Evolutionary conservation across 2,113 vertebrate genomes (phyloP).

Genomic region (Agelaius phoeniceus): DNA sequence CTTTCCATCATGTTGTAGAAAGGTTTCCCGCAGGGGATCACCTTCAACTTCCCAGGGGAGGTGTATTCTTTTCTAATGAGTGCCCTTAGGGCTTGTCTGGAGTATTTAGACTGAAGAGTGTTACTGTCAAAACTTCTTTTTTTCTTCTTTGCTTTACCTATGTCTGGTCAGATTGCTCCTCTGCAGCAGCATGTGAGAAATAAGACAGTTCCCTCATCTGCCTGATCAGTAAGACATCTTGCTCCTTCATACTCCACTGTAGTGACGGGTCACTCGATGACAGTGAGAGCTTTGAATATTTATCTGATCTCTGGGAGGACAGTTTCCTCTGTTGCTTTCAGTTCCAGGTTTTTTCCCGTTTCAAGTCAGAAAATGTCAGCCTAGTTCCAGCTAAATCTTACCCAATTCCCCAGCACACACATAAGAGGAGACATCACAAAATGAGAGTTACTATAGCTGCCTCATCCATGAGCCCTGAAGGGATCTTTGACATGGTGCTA

Average conservation of each 20-base stretch:
- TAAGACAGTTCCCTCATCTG: neutral
- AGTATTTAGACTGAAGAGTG: neutral
- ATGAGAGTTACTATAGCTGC: neutral
- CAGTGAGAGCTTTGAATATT: neutral
- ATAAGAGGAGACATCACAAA: neutral
- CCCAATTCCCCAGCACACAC: neutral
- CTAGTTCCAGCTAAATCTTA: neutral
- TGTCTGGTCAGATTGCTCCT: neutral
- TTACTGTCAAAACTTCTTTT: neutral
- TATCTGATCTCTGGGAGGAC: neutral
- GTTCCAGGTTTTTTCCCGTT: neutral
- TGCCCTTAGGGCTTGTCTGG: neutral
- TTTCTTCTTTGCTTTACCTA: neutral
- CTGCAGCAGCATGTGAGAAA: neutral
- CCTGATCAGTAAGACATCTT: neutral
- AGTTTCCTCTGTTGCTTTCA: neutral
- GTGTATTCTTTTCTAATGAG: neutral
- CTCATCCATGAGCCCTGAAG: neutral
- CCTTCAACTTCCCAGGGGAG: neutral
- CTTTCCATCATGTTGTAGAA: neutral
- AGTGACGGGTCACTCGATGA: neutral
- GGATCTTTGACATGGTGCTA: neutral
- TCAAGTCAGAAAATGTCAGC: neutral
- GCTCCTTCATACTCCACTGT: neutral
- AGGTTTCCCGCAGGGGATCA: neutral